Base-by-base conservation (phyloP, 53 echinoderm and acorn worm species). In the Hippasteria phrygiana region DNA sequence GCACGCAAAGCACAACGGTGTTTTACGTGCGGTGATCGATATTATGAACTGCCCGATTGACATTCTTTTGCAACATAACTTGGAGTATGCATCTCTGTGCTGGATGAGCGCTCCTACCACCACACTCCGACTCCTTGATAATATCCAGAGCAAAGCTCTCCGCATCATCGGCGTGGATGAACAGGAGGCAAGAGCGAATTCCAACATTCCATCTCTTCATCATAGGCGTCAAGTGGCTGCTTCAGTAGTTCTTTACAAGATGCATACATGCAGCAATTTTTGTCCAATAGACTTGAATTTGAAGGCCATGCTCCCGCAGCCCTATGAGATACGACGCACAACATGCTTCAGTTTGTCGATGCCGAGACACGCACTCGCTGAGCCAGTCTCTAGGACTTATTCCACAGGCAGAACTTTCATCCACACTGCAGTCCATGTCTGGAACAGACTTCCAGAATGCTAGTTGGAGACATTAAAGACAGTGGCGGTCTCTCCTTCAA, bases 31-130 rank as follows among this genome's bases (percentile, higher is more conserved):
- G n/a, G n/a, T n/a, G n/a, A n/a, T n/a, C n/a, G n/a, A n/a, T n/a
- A n/a, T n/a, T n/a, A n/a, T n/a, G n/a, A n/a, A n/a, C n/a, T n/a
- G n/a, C n/a, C n/a, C n/a, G n/a, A n/a, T n/a, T n/a, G n/a, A n/a
- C n/a, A n/a, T n/a, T n/a, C n/a, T n/a, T n/a, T n/a, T n/a, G n/a
- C n/a, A n/a, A n/a, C n/a, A n/a, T n/a, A n/a, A n/a, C n/a, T n/a
- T 89, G 83, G 92, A 89, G 50, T 92, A 89, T 46, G 74, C 83
- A 8, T 89, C 83, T n/a, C 75, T 89, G 13, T 89, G 59, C 34
- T 89, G 84, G 89, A 92, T 83, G 67, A 82, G 43, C 50, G 88
- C 76, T 75, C 47, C 78, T 1, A 63, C 78, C 40, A 88, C 91
- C 34, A 88, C 66, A n/a, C 53, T 78, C 8, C 11, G 55, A 11